Evolutionary conservation across 2,888 invertebrate genomes (phyloP), one percentile per base, ranked within the genome.

Genomic region (Carcina quercana): DNA sequence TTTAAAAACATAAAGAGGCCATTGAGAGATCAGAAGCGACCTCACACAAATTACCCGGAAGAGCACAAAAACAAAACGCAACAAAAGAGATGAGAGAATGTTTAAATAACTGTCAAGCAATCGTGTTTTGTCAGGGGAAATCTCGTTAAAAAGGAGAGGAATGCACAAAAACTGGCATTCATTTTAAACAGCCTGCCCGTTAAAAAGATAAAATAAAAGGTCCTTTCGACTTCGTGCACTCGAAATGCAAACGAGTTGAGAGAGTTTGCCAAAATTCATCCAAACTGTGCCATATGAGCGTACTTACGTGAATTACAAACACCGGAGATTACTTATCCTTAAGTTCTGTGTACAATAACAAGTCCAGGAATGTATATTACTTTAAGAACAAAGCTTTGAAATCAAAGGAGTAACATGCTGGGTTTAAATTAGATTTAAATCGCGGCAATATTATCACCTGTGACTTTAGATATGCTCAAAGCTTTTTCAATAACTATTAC

Each of bases 51-150:
- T 26, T 33, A n/a, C 33, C 27, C 40, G 37, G 25, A 20, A 45
- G 52, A 56, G 56, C 49, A 53, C 37, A 48, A 46, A 55, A 50
- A 50, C 43, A 51, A 45, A 50, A 50, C 40, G 38, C 44, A 37
- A 44, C 50, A 52, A 56, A 59, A 59, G 53, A 55, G n/a, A 58
- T 56, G 53, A 56, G 50, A 57, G 55, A 59, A 57, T 67, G 60
- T 65, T 72, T 68, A 70, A 69, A 64, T 66, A 74, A 69, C 67
- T 64, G 72, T 67, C 68, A 64, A 67, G 60, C 53, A 56, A 58
- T 73, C 61, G 48, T 61, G 53, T 59, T 61, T 68, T 60, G 62
- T 64, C 51, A 52, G 52, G 49, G 54, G 50, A 59, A 59, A 65
- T 66, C 67, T 74, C 59, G 61, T 74, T 74, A 66, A 69, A 67